Base-by-base conservation (phyloP, 2,797 vertebrate genomes). In the Anguilla obscura region DNA sequence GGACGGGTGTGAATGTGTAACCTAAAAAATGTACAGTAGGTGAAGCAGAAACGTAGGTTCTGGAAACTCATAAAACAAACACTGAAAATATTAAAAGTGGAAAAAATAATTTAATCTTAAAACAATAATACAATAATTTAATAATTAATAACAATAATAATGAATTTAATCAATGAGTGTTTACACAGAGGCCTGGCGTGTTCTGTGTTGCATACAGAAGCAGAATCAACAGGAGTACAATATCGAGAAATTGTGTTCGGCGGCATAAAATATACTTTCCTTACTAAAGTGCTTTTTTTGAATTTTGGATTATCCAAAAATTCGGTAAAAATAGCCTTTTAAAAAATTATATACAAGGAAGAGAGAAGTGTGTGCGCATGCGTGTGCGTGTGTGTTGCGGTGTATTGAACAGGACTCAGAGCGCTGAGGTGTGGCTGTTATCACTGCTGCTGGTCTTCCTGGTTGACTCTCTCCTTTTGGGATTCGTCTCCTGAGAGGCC, bases 371-470 rank as follows among this genome's bases (percentile, higher is more conserved):
- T 18, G 58, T 10, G 58, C 24, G 33, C 48, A 18, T 82, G 33
- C 5, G 79, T 60, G 58, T 60, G 58, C 27, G 63, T 66, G 63
- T 66, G 24, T 27, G 63, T 9, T 24, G 24, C 5, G 4, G 24
- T 66, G 5, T 14, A 9, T 0, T n/a, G 24, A 8, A 52, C 52
- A 60, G 12, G 52, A 69, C 21, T 89, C 84, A 91, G 9, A 91
- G 0, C 4, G 80, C 9, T 5, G 87, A 89, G 8, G 16, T 89
- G 52, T 58, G 7, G 79, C 69, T 76, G 30, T 48, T 0, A 0
- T 52, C 30, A 4, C 2, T 54, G 27, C 3, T 14, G 54, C 50
- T 56, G n/a, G 6, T 40, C 74, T 79, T 14, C 50, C 63, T 36
- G 40, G 18, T 0, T 0, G n/a, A 33, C 79, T n/a, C 8, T 9